Base-by-base conservation (phyloP, 2,113 vertebrate species). In the Oncorhynchus mykiss region DNA sequence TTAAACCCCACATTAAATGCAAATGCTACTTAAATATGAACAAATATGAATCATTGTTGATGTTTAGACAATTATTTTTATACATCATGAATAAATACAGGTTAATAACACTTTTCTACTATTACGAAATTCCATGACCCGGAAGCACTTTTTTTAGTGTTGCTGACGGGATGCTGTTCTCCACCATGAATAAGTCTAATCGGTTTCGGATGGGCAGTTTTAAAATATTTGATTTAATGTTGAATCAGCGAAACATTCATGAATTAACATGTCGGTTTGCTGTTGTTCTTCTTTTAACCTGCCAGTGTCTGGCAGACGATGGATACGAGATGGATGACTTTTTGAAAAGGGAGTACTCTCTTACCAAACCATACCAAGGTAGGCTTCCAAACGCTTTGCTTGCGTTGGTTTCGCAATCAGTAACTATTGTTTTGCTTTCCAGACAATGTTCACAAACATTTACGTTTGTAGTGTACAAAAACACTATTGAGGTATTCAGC, bases 361-460 rank as follows among this genome's bases (percentile, higher is more conserved):
- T 99, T 70, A 91, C 87, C 20, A 97, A 97, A 66, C 97, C 97
- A 0, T 99, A 98, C 85, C 95, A 95, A 77, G 96, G 96, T 98
- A 51, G 80, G 84, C 45, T 29, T 27, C n/a, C 13, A 14, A 57
- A 18, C 16, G 22, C 65, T 24, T 34, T 34, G 24, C 66, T 54
- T 3, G n/a, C 31, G 6, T 11, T 24, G 72, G 31, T 39, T 49
- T 49, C 60, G 60, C 25, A 27, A 27, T 64, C 8, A n/a, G 22
- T 34, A 34, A 34, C 34, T n/a, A 67, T 39, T 39, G 11, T 14
- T 20, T 29, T 16, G 18, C 6, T 68, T n/a, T 45, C 4, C 7
- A 18, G 51, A 54, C 12, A 14, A 22, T 62, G 18, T 62, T 62
- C 59, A 62, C 5, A 22, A 62, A 16, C 4, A 22, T 22, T 24